Conservation (phyloP, 1,140 invertebrate genomes). For the Lutraria rhynchaena region DNA sequence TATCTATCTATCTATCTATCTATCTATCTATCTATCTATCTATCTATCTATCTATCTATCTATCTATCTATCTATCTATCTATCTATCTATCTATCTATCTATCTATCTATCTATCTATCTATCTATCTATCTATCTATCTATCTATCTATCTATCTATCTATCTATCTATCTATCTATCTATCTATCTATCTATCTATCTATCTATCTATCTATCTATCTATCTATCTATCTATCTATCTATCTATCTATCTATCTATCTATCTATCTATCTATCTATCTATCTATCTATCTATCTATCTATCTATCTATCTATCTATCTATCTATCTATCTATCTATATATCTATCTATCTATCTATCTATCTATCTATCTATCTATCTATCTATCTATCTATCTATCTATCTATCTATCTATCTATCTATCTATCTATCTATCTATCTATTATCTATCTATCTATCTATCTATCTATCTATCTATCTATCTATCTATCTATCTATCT, state of each 20-base stretch:
- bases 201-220: slow-evolving; percentile 7
- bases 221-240: slow-evolving; percentile 7
- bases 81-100: slow-evolving; percentile 7
- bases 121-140: slow-evolving; percentile 7
- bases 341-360: too few species aligned
- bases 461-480: slow-evolving; percentile 7
- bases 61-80: slow-evolving; percentile 7
- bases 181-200: slow-evolving; percentile 7
- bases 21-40: slow-evolving; percentile 7
- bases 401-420: slow-evolving; percentile 7
- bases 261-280: slow-evolving; percentile 7
- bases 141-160: slow-evolving; percentile 7
- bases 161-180: slow-evolving; percentile 7
- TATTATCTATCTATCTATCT: slow-evolving; percentile 7
- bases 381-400: slow-evolving; percentile 7
- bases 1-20: slow-evolving; percentile 7
- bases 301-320: slow-evolving; percentile 7
- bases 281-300: slow-evolving; percentile 7
- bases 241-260: slow-evolving; percentile 7
- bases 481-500: slow-evolving; percentile 7
- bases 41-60: slow-evolving; percentile 7
- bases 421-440: slow-evolving; percentile 7
- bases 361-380: slow-evolving; percentile 7
- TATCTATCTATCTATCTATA: too few species aligned
- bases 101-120: slow-evolving; percentile 7